Conservation (phyloP, 2,888 invertebrate species). For the Fragum whitleyi region DNA sequence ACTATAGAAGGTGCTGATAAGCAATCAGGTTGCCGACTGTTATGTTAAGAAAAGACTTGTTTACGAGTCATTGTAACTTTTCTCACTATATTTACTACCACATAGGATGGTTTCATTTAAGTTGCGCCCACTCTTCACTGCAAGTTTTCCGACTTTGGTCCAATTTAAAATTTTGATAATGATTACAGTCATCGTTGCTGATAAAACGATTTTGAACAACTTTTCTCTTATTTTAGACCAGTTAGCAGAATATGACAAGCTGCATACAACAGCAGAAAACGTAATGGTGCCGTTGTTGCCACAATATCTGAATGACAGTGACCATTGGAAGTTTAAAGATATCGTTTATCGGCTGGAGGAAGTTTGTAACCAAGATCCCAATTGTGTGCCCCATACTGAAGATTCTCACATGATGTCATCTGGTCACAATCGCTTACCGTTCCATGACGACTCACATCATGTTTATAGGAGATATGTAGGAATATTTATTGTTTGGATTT, state of each 20-base stretch:
- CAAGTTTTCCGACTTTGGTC: too few species aligned
- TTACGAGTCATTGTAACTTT: too few species aligned
- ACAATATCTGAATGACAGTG: conserved; percentile 45
- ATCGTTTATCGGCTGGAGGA: conserved; percentile 52
- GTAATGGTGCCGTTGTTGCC: conserved; percentile 66
- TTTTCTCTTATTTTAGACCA: conserved; percentile 65
- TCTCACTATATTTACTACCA: too few species aligned
- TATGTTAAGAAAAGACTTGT: too few species aligned
- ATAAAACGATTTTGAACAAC: too few species aligned
- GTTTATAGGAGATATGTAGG: neutral
- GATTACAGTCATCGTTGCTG: too few species aligned
- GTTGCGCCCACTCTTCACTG: too few species aligned
- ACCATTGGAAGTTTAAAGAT: conserved; percentile 46
- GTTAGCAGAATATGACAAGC: conserved; percentile 64
- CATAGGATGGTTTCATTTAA: too few species aligned
- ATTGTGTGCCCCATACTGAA: neutral
- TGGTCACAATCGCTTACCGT: neutral
- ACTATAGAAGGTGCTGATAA: too few species aligned
- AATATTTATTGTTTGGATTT: neutral
- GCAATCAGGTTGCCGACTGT: too few species aligned
- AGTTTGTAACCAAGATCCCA: neutral
- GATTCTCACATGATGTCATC: neutral
- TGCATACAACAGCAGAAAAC: conserved; percentile 60
- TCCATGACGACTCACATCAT: neutral
- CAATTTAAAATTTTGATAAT: too few species aligned